Evolutionary conservation across 2,797 vertebrate species (phyloP).

Genomic region (Rhinella marina): DNA sequence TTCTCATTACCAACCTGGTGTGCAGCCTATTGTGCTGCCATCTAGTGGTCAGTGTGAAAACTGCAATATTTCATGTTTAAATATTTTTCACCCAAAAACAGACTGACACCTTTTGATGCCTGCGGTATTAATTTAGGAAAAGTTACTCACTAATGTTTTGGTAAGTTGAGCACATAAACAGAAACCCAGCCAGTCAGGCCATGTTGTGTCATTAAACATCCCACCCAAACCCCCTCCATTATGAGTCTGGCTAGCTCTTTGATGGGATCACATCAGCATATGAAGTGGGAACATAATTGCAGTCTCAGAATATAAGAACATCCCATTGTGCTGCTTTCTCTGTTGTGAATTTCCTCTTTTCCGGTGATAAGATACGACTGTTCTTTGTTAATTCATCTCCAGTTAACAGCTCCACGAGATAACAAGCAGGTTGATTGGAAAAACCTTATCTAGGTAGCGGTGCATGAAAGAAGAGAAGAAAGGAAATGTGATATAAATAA

Average conservation of each 20-base stretch:
- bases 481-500: conserved; percentile 52
- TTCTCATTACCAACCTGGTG: not conserved
- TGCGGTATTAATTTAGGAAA: too few relatives aligned
- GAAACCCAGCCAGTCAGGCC: not conserved
- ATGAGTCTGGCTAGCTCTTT: not conserved
- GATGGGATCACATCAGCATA: conserved; percentile 66
- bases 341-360: conserved; percentile 65
- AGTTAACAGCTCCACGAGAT: conserved; percentile 73
- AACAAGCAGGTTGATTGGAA: conserved; percentile 76
- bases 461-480: conserved; percentile 63
- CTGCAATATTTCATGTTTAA: not conserved
- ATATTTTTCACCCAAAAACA: not conserved
- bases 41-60: not conserved
- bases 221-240: not conserved
- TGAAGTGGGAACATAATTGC: conserved; percentile 73
- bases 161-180: not conserved
- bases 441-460: conserved; percentile 74
- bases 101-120: too few relatives aligned
- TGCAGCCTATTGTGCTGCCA: not conserved
- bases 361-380: conserved; percentile 74
- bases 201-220: not conserved
- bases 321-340: conserved; percentile 68
- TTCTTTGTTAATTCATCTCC: conserved; percentile 72
- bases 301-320: conserved; percentile 69
- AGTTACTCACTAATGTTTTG: too few relatives aligned